phyloP scores from a whole-genome alignment of 2,888 invertebrate species.

The Pheosia gnoma region DNA sequence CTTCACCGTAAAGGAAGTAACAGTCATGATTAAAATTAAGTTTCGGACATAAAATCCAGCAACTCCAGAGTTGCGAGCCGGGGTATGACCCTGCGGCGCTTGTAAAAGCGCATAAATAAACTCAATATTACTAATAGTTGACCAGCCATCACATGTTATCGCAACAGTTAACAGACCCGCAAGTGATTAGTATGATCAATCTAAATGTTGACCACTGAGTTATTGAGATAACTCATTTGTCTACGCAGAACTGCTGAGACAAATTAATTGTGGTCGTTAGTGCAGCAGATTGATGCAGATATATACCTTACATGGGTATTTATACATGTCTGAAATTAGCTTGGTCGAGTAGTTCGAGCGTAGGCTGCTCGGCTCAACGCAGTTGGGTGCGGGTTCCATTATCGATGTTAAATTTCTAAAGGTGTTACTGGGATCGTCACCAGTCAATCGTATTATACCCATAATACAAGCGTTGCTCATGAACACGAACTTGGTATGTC shows the following conservation, averaged over 20 bases:
- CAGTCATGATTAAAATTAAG: no score
- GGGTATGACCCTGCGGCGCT: neutral
- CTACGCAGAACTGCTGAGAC: constrained; percentile 11
- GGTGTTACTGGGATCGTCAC: no score
- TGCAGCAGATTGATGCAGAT: neutral
- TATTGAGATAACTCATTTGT: constrained; percentile 25
- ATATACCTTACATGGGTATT: neutral
- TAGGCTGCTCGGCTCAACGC: no score
- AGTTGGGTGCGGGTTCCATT: no score
- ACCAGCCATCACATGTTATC: constrained; percentile 25
- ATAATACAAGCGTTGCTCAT: no score
- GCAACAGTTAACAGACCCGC: constrained; percentile 12
- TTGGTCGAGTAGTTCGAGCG: no score
- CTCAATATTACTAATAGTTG: constrained; percentile 23
- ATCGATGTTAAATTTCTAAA: no score
- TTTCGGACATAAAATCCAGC: no score
- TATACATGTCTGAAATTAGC: neutral
- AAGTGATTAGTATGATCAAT: constrained; percentile 27
- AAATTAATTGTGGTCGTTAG: constrained; percentile 21
- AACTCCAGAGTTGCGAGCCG: no score
- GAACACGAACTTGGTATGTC: no score
- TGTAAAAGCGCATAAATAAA: constrained; percentile 23
- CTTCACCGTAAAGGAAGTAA: no score
- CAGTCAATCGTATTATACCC: no score
- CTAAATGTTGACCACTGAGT: constrained; percentile 23